Percentiles rank a stretch among this genome's conserved stretches.
phyloP scores from a whole-genome alignment of 2,113 vertebrate species.

The Mobula hypostoma region DNA sequence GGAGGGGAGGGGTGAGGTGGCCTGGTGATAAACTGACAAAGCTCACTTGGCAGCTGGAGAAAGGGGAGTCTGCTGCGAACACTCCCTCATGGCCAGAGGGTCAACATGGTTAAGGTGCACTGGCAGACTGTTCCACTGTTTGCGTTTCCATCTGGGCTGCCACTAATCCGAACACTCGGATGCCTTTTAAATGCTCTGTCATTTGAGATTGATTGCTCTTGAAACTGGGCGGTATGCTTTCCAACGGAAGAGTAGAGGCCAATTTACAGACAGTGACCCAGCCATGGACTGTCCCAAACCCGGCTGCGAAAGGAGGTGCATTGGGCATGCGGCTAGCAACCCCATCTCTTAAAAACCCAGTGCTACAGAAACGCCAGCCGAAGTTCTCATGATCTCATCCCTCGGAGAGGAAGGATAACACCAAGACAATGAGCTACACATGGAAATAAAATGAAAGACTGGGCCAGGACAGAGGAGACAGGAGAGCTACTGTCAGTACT shows the following conservation, averaged over 20 bases:
- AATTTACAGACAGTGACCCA: background rate
- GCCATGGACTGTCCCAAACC: too few relatives aligned
- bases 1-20: background rate
- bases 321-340: too few relatives aligned
- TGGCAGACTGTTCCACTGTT: background rate
- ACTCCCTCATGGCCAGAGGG: conserved; percentile 5
- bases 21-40: conserved; percentile 35
- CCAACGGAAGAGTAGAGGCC: background rate
- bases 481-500: background rate
- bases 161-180: conserved; percentile 7
- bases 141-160: conserved; percentile 28
- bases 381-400: too few relatives aligned
- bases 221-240: background rate
- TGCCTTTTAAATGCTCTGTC: conserved; percentile 4
- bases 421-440: too few relatives aligned
- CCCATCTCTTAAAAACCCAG: too few relatives aligned
- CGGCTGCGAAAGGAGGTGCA: too few relatives aligned
- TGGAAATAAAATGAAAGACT: too few relatives aligned
- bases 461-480: too few relatives aligned
- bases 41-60: conserved; percentile 32
- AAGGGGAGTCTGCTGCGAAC: conserved; percentile 17
- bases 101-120: conserved; percentile 8
- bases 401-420: too few relatives aligned
- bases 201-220: conserved; percentile 19
- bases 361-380: too few relatives aligned